Conservation (phyloP, 2,797 vertebrate species). For the Ctenopoma multispine region DNA sequence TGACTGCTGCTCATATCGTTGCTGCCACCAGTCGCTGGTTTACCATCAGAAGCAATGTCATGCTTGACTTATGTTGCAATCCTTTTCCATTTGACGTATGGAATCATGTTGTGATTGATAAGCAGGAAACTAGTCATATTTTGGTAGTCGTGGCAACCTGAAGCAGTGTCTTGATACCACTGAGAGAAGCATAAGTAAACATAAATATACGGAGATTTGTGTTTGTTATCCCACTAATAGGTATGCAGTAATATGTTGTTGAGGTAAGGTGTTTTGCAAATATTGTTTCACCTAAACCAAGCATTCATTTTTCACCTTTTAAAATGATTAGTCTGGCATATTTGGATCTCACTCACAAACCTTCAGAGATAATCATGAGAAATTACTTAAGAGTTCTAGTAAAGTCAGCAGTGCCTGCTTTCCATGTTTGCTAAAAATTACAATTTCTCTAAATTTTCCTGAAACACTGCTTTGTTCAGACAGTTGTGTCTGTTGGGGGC, state of each 20-base stretch:
- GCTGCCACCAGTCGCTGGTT: slow-evolving; percentile 67
- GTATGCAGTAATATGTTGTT: slow-evolving; percentile 32
- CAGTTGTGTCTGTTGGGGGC: slow-evolving; percentile 60
- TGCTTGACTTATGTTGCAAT: slow-evolving; percentile 36
- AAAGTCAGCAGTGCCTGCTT: slow-evolving; percentile 17
- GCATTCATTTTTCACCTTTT: slow-evolving; percentile 45
- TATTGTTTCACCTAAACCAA: slow-evolving; percentile 38
- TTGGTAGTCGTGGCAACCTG: slow-evolving; percentile 16
- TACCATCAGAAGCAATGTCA: slow-evolving; percentile 62
- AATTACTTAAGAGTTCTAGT: slow-evolving; percentile 22
- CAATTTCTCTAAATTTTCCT: slow-evolving; percentile 37
- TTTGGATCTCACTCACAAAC: slow-evolving; percentile 37
- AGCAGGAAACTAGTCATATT: slow-evolving; percentile 22
- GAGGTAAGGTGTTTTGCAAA: slow-evolving; percentile 37
- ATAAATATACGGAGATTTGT: not conserved
- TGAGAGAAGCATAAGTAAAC: slow-evolving; percentile 1
- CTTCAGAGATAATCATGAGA: slow-evolving; percentile 44
- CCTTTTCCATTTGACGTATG: slow-evolving; percentile 21
- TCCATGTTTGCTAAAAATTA: slow-evolving; percentile 41
- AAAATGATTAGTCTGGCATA: slow-evolving; percentile 51
- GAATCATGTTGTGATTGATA: slow-evolving; percentile 11
- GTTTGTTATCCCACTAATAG: slow-evolving; percentile 22
- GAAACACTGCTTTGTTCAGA: slow-evolving; percentile 50
- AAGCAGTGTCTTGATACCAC: not conserved
- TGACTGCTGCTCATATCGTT: slow-evolving; percentile 54